Percentiles rank a stretch among this genome's conserved stretches.
phyloP scores from a whole-genome alignment of 2,888 invertebrate genomes.

The Agrotis puta region DNA sequence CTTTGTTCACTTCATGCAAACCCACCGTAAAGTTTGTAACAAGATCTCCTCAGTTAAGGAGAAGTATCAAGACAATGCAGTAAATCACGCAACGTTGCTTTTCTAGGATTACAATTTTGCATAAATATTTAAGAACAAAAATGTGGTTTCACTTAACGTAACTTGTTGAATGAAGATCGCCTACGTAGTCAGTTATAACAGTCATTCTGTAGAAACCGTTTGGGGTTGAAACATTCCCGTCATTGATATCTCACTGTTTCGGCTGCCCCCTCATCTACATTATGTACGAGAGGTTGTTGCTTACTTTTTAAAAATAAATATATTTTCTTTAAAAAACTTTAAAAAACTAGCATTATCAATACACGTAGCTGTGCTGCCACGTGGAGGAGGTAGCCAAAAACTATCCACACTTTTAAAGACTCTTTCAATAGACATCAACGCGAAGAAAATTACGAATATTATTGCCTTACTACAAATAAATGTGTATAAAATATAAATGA shows the following conservation, averaged over 20 bases:
- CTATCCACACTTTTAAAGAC: neutral
- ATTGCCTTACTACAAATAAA: too few relatives aligned
- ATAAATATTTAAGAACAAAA: neutral
- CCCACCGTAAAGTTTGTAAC: conserved; percentile 34
- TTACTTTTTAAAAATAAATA: neutral
- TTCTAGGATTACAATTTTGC: neutral
- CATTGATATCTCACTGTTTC: too few relatives aligned
- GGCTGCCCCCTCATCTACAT: neutral
- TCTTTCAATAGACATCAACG: conserved; percentile 4
- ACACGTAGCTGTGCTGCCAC: neutral
- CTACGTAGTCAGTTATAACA: neutral
- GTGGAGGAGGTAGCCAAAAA: neutral
- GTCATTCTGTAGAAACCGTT: neutral
- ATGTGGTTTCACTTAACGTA: neutral
- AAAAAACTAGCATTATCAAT: neutral
- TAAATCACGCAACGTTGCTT: neutral
- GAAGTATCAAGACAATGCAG: conserved; percentile 19
- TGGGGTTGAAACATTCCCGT: neutral
- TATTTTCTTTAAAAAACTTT: neutral
- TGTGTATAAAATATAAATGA: neutral
- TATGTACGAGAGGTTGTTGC: neutral
- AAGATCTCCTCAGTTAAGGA: conserved; percentile 15
- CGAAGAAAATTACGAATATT: too few relatives aligned
- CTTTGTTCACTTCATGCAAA: conserved; percentile 21
- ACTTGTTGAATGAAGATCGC: neutral